Evolutionary conservation across 2,113 vertebrate species (phyloP).

Genomic region (Cephalopterus ornatus): DNA sequence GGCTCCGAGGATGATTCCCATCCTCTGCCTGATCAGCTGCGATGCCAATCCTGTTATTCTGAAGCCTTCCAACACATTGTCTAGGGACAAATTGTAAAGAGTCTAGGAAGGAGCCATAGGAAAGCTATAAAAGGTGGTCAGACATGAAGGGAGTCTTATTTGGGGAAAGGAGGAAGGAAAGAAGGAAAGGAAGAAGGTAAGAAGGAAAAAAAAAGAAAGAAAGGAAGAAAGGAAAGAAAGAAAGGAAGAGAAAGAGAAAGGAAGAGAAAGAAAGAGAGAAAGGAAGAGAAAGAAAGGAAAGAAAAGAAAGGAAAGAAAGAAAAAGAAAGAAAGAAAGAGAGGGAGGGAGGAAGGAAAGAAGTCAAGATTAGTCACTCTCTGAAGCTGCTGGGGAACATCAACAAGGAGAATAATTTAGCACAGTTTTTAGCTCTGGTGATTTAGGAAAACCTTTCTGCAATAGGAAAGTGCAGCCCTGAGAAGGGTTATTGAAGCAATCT

Average conservation of each 20-base stretch:
- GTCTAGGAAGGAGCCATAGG: not conserved
- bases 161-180: no score
- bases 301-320: no score
- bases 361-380: not conserved
- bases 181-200: no score
- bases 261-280: no score
- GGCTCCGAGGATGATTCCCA: not conserved
- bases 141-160: not conserved
- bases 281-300: no score
- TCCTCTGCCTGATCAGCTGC: not conserved
- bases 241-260: fast-evolving
- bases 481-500: not conserved
- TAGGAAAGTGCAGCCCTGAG: not conserved
- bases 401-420: not conserved
- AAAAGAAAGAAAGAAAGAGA: fast-evolving
- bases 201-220: fast-evolving
- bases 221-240: fast-evolving
- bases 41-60: not conserved
- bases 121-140: not conserved
- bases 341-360: no score
- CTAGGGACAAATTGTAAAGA: not conserved
- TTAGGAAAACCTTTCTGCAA: not conserved
- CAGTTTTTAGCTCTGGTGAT: not conserved
- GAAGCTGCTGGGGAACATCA: not conserved
- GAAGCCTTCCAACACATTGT: not conserved